These are phyloP conservation scores for Cephus spinipes DNA, from an alignment of 2,888 invertebrate species.

Conservation along the genomic window DNA sequence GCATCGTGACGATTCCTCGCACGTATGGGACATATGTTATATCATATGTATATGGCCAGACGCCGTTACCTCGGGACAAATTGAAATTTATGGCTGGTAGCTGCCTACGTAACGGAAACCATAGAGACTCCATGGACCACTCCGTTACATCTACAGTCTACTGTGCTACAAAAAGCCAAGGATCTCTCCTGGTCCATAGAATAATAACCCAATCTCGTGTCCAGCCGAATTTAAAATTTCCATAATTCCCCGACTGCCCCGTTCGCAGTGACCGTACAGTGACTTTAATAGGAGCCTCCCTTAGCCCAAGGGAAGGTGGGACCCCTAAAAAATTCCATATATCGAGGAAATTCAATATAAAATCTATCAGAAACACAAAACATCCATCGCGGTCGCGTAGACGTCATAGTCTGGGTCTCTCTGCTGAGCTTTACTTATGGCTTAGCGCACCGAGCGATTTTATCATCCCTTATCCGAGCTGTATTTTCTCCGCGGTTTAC, in stretches of 20 bases:
- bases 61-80: not conserved
- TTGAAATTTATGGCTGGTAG: conserved; percentile 3
- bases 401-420: not conserved
- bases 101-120: not conserved
- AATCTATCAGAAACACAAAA: not conserved
- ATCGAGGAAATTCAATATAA: not conserved
- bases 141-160: too few species aligned
- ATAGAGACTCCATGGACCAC: not conserved
- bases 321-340: not conserved
- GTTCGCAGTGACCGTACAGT: not conserved
- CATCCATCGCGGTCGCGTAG: not conserved
- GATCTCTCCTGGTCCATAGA: not conserved
- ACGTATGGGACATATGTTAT: not conserved
- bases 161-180: not conserved
- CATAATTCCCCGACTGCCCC: not conserved
- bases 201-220: not conserved
- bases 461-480: not conserved
- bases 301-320: not conserved
- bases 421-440: not conserved
- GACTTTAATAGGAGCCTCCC: not conserved
- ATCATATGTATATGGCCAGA: not conserved
- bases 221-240: not conserved
- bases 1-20: not conserved
- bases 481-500: not conserved
- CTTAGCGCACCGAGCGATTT: not conserved